phyloP scores from a whole-genome alignment of 1,140 invertebrate species.

The Drosophila navojoa region DNA sequence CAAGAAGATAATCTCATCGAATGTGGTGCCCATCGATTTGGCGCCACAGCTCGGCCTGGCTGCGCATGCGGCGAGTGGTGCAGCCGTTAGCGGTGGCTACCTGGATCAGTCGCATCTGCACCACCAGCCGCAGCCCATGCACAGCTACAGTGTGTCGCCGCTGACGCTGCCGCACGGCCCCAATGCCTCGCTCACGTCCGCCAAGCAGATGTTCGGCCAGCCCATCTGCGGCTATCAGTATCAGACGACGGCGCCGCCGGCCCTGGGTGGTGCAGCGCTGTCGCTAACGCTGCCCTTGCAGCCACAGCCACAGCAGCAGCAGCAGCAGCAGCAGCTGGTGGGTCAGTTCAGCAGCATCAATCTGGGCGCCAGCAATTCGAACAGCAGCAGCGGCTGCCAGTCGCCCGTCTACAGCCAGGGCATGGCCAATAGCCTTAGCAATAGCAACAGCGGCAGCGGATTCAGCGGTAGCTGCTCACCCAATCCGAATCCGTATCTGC shows the following conservation, averaged over 20 bases:
- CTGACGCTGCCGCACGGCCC: slow-evolving; percentile 61
- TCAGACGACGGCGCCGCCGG: slow-evolving; percentile 17
- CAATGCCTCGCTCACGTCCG: slow-evolving; percentile 60
- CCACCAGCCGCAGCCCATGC: slow-evolving; percentile 59
- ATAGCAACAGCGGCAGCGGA: slow-evolving; percentile 64
- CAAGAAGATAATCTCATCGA: slow-evolving; percentile 81
- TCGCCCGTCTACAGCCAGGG: slow-evolving; percentile 69
- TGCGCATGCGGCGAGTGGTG: slow-evolving; percentile 67
- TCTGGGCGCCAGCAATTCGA: slow-evolving; percentile 64
- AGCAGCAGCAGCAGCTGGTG: slow-evolving; percentile 62
- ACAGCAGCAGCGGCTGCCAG: slow-evolving; percentile 74
- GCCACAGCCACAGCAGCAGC: slow-evolving; percentile 55
- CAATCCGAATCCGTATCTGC: slow-evolving; percentile 75
- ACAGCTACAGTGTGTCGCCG: slow-evolving; percentile 74
- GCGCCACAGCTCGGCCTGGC: slow-evolving; percentile 79
- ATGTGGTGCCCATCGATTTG: slow-evolving; percentile 84
- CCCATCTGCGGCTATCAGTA: slow-evolving; percentile 70
- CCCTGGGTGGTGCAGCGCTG: slow-evolving; percentile 10
- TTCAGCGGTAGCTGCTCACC: slow-evolving; percentile 79
- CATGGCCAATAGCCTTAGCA: slow-evolving; percentile 52
- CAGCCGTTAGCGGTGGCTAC: slow-evolving; percentile 68
- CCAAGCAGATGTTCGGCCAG: slow-evolving; percentile 74
- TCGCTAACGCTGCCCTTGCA: slow-evolving; percentile 53
- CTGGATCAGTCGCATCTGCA: slow-evolving; percentile 62
- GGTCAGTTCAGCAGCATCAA: slow-evolving; percentile 80